Evolutionary conservation across 2,797 vertebrate species (phyloP).

Genomic region (Falco biarmicus): DNA sequence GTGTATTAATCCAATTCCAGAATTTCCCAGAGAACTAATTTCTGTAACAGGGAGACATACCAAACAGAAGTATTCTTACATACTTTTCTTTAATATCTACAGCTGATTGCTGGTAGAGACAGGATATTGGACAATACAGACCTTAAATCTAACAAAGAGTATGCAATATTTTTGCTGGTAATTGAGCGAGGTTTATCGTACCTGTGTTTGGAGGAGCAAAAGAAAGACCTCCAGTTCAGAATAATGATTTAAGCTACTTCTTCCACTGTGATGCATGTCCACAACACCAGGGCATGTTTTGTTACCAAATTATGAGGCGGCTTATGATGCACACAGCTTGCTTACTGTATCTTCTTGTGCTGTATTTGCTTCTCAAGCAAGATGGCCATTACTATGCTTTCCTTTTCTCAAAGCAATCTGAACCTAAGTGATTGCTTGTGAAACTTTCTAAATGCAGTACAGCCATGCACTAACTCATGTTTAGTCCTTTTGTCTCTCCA

Average conservation of each 20-base stretch:
- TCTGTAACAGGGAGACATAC: not conserved
- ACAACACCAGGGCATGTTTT: not conserved
- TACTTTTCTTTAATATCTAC: not conserved
- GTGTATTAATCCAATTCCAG: not conserved
- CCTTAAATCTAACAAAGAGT: not conserved
- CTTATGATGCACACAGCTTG: not conserved
- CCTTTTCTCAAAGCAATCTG: not conserved
- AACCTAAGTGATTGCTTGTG: not conserved
- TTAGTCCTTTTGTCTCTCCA: not conserved
- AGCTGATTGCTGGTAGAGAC: not conserved
- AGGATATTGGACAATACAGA: not conserved
- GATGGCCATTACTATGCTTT: not conserved
- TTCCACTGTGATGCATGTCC: not conserved
- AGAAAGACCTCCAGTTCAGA: not conserved
- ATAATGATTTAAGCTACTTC: not conserved
- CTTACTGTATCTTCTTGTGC: not conserved
- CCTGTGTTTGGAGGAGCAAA: not conserved
- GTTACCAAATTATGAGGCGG: not conserved
- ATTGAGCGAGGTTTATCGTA: not conserved
- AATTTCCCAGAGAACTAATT: not conserved
- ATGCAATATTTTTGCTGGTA: not conserved
- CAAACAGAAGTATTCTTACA: not conserved
- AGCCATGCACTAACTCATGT: rapidly evolving
- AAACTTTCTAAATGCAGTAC: not conserved
- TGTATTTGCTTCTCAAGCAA: not conserved